phyloP scores from a whole-genome alignment of 2,888 invertebrate genomes.

The Mesoligia furuncula region DNA sequence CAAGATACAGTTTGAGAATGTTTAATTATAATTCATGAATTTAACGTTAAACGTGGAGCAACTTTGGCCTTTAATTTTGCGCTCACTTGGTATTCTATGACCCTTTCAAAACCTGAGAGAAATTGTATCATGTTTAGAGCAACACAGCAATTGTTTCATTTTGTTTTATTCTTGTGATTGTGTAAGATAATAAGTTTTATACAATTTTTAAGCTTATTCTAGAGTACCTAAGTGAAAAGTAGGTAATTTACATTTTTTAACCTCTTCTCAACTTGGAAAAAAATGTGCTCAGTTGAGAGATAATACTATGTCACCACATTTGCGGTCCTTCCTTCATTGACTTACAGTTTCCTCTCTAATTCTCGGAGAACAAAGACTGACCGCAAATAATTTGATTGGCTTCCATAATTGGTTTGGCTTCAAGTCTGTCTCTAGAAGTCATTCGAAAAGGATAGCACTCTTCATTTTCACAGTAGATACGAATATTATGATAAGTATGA shows the following conservation, averaged over 20 bases:
- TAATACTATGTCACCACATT: background rate
- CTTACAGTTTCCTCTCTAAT: background rate
- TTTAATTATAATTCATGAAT: background rate
- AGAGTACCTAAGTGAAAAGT: background rate
- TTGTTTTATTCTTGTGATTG: background rate
- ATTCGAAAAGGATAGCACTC: conserved; percentile 10
- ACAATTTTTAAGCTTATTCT: background rate
- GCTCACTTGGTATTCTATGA: background rate
- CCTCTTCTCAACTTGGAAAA: too few species aligned
- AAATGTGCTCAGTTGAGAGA: background rate
- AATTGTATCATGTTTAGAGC: background rate
- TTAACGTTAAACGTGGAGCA: background rate
- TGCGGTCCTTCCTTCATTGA: background rate
- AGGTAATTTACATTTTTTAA: too few species aligned
- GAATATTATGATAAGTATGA: conserved; percentile 17
- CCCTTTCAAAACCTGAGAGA: background rate
- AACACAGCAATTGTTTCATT: background rate
- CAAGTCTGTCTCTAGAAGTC: conserved; percentile 6
- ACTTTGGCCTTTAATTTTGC: background rate
- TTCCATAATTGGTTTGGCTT: conserved; percentile 37
- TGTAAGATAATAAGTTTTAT: too few species aligned
- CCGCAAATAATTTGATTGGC: conserved; percentile 37
- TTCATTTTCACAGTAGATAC: conserved; percentile 8
- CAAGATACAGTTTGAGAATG: background rate
- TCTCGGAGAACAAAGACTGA: conserved; percentile 17